Conservation (phyloP, 1,140 invertebrate species). For the Galendromus occidentalis region DNA sequence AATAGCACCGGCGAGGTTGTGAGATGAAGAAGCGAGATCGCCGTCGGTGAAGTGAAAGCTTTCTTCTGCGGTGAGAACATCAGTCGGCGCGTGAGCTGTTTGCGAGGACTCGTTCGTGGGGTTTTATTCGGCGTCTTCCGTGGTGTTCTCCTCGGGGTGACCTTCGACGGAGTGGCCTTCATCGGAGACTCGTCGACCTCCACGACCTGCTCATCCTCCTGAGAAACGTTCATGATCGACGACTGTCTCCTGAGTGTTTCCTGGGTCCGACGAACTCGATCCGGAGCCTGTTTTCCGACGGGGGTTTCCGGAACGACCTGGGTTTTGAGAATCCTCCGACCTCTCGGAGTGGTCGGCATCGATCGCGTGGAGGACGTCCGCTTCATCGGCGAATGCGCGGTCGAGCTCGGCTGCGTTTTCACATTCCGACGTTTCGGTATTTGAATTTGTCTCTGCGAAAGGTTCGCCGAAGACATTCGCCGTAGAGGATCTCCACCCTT, state of each 20-base stretch:
- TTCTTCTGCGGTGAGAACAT: background rate
- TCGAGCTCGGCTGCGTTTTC: background rate
- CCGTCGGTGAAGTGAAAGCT: background rate
- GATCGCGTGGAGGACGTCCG: background rate
- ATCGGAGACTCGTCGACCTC: background rate
- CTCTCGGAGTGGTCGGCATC: background rate
- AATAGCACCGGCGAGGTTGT: background rate
- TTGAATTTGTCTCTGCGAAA: background rate
- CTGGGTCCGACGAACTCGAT: background rate
- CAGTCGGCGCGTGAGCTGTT: background rate
- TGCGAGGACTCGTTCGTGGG: background rate
- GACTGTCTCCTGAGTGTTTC: background rate
- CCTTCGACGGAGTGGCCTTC: background rate
- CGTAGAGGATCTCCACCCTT: background rate
- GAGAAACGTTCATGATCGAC: background rate
- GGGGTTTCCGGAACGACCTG: conserved; percentile 6
- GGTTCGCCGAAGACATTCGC: background rate
- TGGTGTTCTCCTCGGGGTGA: background rate
- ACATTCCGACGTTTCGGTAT: background rate
- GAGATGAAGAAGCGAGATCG: background rate
- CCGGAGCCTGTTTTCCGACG: background rate
- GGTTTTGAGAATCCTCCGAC: background rate
- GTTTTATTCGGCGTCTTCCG: background rate
- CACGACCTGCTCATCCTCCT: background rate
- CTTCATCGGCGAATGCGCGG: background rate